These are phyloP conservation scores for Andrena bucephala DNA, from an alignment of 2,888 invertebrate species.

Conservation along the genomic window DNA sequence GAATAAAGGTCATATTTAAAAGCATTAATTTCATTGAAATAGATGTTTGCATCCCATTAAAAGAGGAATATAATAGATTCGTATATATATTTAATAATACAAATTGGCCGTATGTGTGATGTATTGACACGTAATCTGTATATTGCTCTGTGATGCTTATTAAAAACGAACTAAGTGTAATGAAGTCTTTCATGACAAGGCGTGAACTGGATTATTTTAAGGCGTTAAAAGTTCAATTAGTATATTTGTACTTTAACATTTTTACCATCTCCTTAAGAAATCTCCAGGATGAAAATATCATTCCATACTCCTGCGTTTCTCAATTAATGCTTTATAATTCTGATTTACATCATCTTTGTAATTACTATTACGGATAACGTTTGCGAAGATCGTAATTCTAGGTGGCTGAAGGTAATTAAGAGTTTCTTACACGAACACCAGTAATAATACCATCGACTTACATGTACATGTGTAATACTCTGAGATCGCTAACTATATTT, in stretches of 20 bases:
- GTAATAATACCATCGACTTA: conserved; percentile 9
- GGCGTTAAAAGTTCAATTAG: conserved; percentile 22
- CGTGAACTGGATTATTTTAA: conserved; percentile 22
- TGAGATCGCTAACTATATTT: neutral
- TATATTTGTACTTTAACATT: conserved; percentile 19
- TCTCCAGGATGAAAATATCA: conserved; percentile 24
- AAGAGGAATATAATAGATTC: conserved; percentile 37
- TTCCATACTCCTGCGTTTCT: conserved; percentile 21
- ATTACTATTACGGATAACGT: conserved; percentile 19
- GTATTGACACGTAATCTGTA: conserved; percentile 36
- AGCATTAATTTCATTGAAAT: conserved; percentile 34
- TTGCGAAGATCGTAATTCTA: conserved; percentile 10
- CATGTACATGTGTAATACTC: conserved; percentile 15
- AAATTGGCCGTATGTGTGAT: conserved; percentile 30
- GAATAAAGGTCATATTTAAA: conserved; percentile 57
- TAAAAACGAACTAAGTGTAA: conserved; percentile 56
- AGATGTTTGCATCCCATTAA: conserved; percentile 21
- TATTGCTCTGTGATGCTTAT: conserved; percentile 44
- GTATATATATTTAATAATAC: conserved; percentile 25
- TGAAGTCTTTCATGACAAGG: conserved; percentile 49
- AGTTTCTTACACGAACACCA: neutral
- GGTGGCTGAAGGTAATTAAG: neutral
- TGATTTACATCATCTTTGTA: conserved; percentile 2
- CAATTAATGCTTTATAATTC: conserved; percentile 30
- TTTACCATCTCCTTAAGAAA: conserved; percentile 13